Evolutionary conservation across 1,140 invertebrate species (phyloP), one percentile per base, ranked within the genome.

Genomic region (Habropoda laboriosa): DNA sequence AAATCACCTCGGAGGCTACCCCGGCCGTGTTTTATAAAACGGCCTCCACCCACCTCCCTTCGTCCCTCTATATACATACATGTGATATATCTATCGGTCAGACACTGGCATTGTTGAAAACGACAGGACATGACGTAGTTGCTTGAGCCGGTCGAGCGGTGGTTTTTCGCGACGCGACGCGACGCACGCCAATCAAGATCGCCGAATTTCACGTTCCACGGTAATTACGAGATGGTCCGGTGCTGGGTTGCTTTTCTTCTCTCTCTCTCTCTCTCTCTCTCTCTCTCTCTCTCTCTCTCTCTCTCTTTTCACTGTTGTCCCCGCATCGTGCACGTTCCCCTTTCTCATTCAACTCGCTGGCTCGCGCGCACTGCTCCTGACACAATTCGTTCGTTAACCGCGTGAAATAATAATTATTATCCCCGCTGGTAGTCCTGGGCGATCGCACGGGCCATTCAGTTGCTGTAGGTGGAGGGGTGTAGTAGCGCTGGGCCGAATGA

Each of bases 381-480:
- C 88, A 88, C 87, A 87, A 88, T 89, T 87, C 87, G 84, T 89
- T 89, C 88, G 87, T 89, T 89, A 89, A 89, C 84, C 86, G 77
- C 86, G 88, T 84, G 86, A 89, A 89, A 87, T 89, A 88, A 89
- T 89, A 86, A 89, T 89, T 87, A 82, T 87, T 86, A 80, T 85
- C 81, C 84, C 63, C 68, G 61, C 45, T 49, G 77, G 55, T 64
- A 63, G 84, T 72, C 61, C 73, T 45, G 72, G 77, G 85, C 84
- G 73, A 83, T 82, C 76, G 63, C 61, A 32, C 77, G 49, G 67
- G 53, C 76, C 49, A 79, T 82, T 61, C 75, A 63, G 63, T n/a
- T n/a, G 32, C 12, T 4, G 58, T 3, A 55, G 81, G 57, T 70
- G 73, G 63, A 51, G 60, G 42, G 42, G 12, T 45, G 42, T n/a